Base-by-base conservation (phyloP, 1,140 invertebrate species). In the Drosophila bipectinata region DNA sequence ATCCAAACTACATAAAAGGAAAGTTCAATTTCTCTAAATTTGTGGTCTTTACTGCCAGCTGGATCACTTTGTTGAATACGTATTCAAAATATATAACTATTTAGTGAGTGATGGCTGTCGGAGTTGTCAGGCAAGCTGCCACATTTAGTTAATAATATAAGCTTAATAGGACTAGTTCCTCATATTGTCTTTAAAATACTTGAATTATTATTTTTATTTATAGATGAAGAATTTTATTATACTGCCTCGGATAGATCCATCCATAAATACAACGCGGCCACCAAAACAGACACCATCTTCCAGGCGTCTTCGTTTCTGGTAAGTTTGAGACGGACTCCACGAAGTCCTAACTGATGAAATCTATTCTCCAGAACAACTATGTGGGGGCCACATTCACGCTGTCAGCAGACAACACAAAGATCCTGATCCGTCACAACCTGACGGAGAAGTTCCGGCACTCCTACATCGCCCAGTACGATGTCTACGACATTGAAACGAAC, bases 201-300 rank as follows among this genome's bases (percentile, higher is more conserved):
- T 21, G 0, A 21, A 21, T n/a, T 41, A 14, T 41, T 15, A 15
- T 15, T 15, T 41, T 14, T 14, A 14, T n/a, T 14, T n/a, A n/a
- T 49, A 90, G 93, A 93, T 85, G 92, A 92, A 7, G 92, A 91
- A 41, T 83, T 94, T 44, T 91, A 91, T 57, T 91, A 92, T n/a
- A 92, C 83, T 41, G 90, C 92, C 26, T 72, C 81, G 0, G 92
- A 90, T 51, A 60, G 66, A 45, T 92, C 92, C 1, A 88, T 93
- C 24, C 92, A 77, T 90, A 94, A 93, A 72, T 94, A 15, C 93
- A 94, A 91, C 91, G 94, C 77, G 75, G 64, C 73, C 4, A 82
- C 79, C 2, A 83, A 92, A 30, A 78, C 67, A 2, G 79, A 87
- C 14, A 52, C 48, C 1, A 84, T 91, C 6, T 82, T 93, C 59